Conservation (phyloP, 1,140 invertebrate species). For the Polypedilum vanderplanki region DNA sequence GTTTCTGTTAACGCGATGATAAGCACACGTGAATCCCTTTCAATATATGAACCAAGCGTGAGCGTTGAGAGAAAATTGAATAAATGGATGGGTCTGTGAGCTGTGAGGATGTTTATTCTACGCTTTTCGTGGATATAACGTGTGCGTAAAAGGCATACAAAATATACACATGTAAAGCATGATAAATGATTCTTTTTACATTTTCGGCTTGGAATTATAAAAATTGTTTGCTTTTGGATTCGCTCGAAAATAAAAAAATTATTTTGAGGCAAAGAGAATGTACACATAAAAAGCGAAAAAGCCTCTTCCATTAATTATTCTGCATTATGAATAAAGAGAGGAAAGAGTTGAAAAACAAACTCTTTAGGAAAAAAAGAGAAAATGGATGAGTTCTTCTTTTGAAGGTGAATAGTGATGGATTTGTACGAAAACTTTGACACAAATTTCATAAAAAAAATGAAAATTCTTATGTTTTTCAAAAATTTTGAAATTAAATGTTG, state of each 20-base stretch:
- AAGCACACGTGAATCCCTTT: constrained; percentile 4
- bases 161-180: constrained; percentile 5
- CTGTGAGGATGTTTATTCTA: no score
- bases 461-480: no score
- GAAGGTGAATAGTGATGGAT: background rate
- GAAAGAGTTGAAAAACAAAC: background rate
- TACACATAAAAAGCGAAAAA: constrained; percentile 7
- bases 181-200: constrained; percentile 27
- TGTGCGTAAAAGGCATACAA: no score
- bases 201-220: constrained; percentile 12
- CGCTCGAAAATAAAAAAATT: background rate
- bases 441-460: no score
- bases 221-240: constrained; percentile 15
- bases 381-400: background rate
- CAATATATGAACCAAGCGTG: background rate
- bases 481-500: no score
- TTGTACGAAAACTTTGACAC: background rate
- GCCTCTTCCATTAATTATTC: constrained; percentile 23
- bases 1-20: constrained; percentile 1
- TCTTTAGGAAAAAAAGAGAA: background rate
- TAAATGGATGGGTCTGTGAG: no score
- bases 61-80: no score
- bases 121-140: no score
- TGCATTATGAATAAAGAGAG: background rate
- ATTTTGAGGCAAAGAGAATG: background rate